Percentiles rank a stretch among this genome's conserved stretches.
phyloP scores from a whole-genome alignment of 2,113 vertebrate species.

The Gymnarchus niloticus region DNA sequence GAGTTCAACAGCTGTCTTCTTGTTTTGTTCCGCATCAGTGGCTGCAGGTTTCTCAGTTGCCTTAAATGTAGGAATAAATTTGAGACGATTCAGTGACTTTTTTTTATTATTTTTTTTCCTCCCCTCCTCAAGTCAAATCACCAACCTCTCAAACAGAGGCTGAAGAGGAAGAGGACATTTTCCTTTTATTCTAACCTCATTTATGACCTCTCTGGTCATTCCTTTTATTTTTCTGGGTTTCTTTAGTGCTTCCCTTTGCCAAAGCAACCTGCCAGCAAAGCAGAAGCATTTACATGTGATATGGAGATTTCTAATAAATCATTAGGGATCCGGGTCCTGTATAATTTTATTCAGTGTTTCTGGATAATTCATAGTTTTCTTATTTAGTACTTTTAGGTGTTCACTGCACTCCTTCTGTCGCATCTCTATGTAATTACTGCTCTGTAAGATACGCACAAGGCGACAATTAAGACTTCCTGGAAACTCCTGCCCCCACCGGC shows the following conservation, averaged over 20 bases:
- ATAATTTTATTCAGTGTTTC: not conserved
- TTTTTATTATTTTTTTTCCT: not conserved
- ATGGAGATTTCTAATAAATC: not conserved
- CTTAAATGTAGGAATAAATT: not conserved
- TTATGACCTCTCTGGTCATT: not conserved
- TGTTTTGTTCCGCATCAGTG: slow-evolving; percentile 2
- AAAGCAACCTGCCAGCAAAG: not conserved
- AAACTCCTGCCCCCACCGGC: not conserved
- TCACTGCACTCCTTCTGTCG: not conserved
- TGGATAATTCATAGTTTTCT: not conserved
- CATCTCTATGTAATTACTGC: not conserved
- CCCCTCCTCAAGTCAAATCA: not conserved
- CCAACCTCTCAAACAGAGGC: not conserved
- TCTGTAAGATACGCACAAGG: not conserved
- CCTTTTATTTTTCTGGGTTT: not conserved
- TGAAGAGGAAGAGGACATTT: not conserved
- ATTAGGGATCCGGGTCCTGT: not conserved
- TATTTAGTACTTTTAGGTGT: not conserved
- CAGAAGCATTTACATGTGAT: not conserved
- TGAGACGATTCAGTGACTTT: not conserved
- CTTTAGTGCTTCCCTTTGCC: not conserved
- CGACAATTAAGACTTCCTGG: not conserved
- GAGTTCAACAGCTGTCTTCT: not conserved
- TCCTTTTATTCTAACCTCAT: not conserved
- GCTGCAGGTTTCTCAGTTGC: slow-evolving; percentile 3